Base-by-base conservation (phyloP, 2,797 vertebrate genomes). In the Gephyroberyx darwinii region DNA sequence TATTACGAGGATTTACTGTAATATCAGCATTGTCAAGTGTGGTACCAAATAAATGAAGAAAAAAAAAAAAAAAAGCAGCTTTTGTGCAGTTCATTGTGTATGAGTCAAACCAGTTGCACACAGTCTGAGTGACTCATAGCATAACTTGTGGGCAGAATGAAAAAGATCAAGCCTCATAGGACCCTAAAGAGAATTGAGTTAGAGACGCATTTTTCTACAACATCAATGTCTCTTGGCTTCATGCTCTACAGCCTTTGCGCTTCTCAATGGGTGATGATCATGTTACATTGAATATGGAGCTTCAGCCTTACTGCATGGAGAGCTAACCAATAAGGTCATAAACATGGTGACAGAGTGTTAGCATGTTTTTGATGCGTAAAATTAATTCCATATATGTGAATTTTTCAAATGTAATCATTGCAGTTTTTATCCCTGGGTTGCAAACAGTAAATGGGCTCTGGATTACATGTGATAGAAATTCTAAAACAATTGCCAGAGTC, bases 391-490 rank as follows among this genome's bases (percentile, higher is more conserved):
- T 31, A 3, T 16, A 22, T 73, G 74, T 66, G 60, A 73, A 0
- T 12, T 69, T 64, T 65, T 53, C 59, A n/a, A 53, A 73, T 54
- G 37, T 17, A 37, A 60, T 74, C 31, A 75, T 78, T 31, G 56
- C 58, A 70, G 45, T 77, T 85, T 70, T 67, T 35, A 71, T 69
- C 68, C 51, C 35, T 61, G 48, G 74, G 26, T 61, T 61, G 52
- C 60, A 78, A 81, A 83, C 63, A 73, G 77, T 77, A 69, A 55
- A 64, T 20, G 39, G 60, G 43, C 64, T 77, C 75, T 65, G 70
- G 66, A 77, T 75, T 81, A 64, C 70, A 65, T 81, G 84, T 79
- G 76, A 87, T 85, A 71, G 50, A 82, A 75, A 88, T 79, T 84
- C 70, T 75, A 63, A 74, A 81, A 80, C 79, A 83, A 88, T 56